These are phyloP conservation scores for Hofmannophila pseudospretella DNA, from an alignment of 2,888 invertebrate genomes.

Conservation along the genomic window DNA sequence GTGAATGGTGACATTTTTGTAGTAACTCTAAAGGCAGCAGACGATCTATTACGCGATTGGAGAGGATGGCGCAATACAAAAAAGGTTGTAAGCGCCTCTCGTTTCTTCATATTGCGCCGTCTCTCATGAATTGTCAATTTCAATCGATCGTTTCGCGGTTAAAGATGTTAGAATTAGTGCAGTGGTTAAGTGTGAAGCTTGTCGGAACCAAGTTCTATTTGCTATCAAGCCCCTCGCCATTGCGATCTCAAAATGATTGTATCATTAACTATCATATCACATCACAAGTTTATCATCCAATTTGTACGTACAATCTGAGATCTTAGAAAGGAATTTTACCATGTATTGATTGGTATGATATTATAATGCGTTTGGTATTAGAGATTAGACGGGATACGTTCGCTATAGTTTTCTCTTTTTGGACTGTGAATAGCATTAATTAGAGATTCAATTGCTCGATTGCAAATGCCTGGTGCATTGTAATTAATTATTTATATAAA, in stretches of 20 bases:
- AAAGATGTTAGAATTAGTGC: constrained; percentile 57
- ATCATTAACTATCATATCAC: constrained; percentile 18
- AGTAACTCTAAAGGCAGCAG: constrained; percentile 55
- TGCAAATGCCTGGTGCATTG: constrained; percentile 58
- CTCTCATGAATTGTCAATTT: too few species aligned
- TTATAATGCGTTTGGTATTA: constrained; percentile 19
- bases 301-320: constrained; percentile 15
- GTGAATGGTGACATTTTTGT: constrained; percentile 60
- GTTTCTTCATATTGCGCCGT: too few species aligned
- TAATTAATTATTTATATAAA: constrained; percentile 57
- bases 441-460: constrained; percentile 47
- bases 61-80: too few species aligned
- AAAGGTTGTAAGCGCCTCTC: too few species aligned
- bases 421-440: constrained; percentile 51
- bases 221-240: constrained; percentile 39
- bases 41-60: too few species aligned
- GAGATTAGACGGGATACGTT: constrained; percentile 43
- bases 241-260: constrained; percentile 55
- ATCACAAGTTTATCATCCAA: constrained; percentile 10
- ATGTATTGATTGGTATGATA: constrained; percentile 43
- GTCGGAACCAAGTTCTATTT: constrained; percentile 55
- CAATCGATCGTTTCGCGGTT: too few species aligned
- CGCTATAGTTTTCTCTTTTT: constrained; percentile 46
- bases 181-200: constrained; percentile 47
- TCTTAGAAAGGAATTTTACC: constrained; percentile 36